Evolutionary conservation across 2,888 invertebrate genomes (phyloP), one percentile per base, ranked within the genome.

Genomic region (Oconnorella tubifera): DNA sequence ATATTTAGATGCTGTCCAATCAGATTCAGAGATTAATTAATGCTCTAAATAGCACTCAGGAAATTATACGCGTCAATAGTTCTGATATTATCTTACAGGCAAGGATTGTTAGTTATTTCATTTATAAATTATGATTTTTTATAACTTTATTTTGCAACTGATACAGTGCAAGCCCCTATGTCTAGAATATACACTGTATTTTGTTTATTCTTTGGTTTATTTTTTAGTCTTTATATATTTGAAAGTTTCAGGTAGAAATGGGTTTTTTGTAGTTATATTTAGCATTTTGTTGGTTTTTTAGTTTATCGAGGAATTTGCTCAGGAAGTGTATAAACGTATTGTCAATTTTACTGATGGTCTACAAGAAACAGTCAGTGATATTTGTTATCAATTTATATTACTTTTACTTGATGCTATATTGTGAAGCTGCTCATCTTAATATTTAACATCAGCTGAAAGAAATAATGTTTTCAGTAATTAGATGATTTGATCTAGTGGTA

Each of bases 241-340:
- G n/a, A n/a, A n/a, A n/a, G n/a, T n/a, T n/a, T n/a, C n/a, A n/a
- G n/a, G n/a, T n/a, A n/a, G n/a, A n/a, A n/a, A n/a, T n/a, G n/a
- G n/a, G n/a, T n/a, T n/a, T n/a, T n/a, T n/a, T n/a, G n/a, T n/a
- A n/a, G n/a, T n/a, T n/a, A n/a, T n/a, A n/a, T n/a, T n/a, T n/a
- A n/a, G n/a, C n/a, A n/a, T n/a, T n/a, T 40, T 40, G 40, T 40
- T 51, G 10, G 53, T 51, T 23, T 23, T 51, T 6, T 27, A 51
- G 53, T 51, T 51, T 51, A 27, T 51, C 6, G 53, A 23, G 25
- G 53, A 51, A 25, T 51, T 51, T 51, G 10, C 53, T 10, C 53
- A 19, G 6, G 53, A 51, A 10, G 4, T 51, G 14, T 51, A 51
- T 27, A 51, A 25, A 6, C 6, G 25, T 51, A 51, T 51, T 27